Base-by-base conservation (phyloP, 2,797 vertebrate genomes). In the Triplophysa bombifrons region DNA sequence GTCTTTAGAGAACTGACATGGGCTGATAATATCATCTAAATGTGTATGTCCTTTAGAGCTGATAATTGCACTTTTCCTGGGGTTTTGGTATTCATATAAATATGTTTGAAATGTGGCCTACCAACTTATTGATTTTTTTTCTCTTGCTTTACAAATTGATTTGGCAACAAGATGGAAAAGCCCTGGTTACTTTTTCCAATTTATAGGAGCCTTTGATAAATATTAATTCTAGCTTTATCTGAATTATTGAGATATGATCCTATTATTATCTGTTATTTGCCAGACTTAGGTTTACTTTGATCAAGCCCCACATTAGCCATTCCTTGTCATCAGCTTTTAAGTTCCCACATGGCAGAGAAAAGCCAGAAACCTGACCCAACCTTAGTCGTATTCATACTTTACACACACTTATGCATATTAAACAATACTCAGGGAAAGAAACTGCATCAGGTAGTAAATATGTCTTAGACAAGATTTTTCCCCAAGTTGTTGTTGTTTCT, bases 1-100 rank as follows among this genome's bases (percentile, higher is more conserved):
- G 34, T 68, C 60, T 48, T 63, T 20, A 22, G 53, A n/a, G 56
- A 66, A 74, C 19, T 53, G 66, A 20, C 72, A 3, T 5, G 17
- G 38, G 34, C 27, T 82, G 75, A 85, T 74, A 66, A 50, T 65
- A 75, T 84, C 79, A 46, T 84, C 61, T 66, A 78, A 80, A 83
- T 84, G 78, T 71, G 75, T 46, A 56, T 66, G 34, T 72, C 60
- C 46, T 53, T 48, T 72, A 74, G 30, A 56, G 44, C 67, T 82
- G 79, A 80, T 69, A 72, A 41, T 66, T 65, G 41, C 44, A 25
- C 34, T 44, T 51, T 76, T 41, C 65, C 65, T 56, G 48, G 50
- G 34, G 17, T 16, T n/a, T 50, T 19, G 64, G 56, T 72, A 9
- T 78, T 50, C 51, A 41, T 61, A 72, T 19, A 64, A 34, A 78